Conservation (phyloP, 2,113 vertebrate species). For the Aix galericulata region DNA sequence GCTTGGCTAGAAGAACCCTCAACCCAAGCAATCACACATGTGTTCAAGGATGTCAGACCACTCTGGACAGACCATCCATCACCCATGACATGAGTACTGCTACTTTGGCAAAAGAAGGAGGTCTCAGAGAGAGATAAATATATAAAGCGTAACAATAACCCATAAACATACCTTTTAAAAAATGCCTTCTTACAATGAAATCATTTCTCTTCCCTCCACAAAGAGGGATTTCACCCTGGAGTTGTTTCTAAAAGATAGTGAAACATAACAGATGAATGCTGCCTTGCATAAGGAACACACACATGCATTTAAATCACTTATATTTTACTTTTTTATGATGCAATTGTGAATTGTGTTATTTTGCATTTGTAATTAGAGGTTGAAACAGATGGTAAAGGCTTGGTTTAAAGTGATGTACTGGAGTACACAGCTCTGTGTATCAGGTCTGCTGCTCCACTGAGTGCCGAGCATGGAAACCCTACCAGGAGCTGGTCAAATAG, state of each 20-base stretch:
- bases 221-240: conserved; percentile 49
- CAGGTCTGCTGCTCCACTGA: not conserved
- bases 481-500: not conserved
- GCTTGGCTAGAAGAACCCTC: not conserved
- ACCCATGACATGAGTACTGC: not conserved
- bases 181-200: not conserved
- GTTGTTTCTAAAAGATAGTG: conserved; percentile 42
- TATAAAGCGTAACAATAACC: not conserved
- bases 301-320: conserved; percentile 74
- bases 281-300: conserved; percentile 60
- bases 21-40: not conserved
- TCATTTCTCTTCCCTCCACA: not conserved
- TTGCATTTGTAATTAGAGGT: conserved; percentile 75
- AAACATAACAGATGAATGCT: conserved; percentile 65
- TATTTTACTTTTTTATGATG: conserved; percentile 74
- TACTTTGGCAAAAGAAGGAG: not conserved
- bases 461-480: not conserved
- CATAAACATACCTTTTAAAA: not conserved
- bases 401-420: conserved; percentile 36
- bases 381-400: conserved; percentile 70
- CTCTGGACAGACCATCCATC: not conserved
- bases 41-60: not conserved
- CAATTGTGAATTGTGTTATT: conserved; percentile 72
- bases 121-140: not conserved
- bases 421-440: not conserved